phyloP scores from a whole-genome alignment of 1,140 invertebrate species.

The Bombus pascuorum region DNA sequence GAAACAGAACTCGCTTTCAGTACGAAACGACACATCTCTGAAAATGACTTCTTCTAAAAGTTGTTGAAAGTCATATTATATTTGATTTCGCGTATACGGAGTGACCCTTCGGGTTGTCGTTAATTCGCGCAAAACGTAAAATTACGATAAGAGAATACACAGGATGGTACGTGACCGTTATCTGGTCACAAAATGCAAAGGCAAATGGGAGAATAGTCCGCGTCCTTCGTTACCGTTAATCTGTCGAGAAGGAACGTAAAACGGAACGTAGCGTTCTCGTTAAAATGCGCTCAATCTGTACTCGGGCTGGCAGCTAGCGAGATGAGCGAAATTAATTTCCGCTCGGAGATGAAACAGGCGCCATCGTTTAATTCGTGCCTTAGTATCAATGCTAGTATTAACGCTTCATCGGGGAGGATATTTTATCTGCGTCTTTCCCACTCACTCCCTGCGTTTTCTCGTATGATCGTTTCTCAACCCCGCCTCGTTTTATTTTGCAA shows the following conservation, averaged over 20 bases:
- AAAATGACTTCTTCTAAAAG: neutral
- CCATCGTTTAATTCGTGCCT: slow-evolving; percentile 64
- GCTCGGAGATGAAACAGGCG: slow-evolving; percentile 63
- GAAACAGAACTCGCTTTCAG: neutral
- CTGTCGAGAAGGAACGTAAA: slow-evolving; percentile 54
- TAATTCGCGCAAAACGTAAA: slow-evolving; percentile 4
- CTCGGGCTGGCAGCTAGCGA: slow-evolving; percentile 52
- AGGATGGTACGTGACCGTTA: slow-evolving; percentile 32
- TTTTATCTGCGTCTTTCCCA: slow-evolving; percentile 39
- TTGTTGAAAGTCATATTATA: neutral
- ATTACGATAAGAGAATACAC: slow-evolving; percentile 8
- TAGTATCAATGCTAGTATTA: slow-evolving; percentile 61
- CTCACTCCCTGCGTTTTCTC: neutral
- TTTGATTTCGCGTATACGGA: no score
- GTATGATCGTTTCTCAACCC: neutral
- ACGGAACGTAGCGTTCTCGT: slow-evolving; percentile 55
- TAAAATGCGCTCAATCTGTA: slow-evolving; percentile 63
- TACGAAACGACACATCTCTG: neutral
- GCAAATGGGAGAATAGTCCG: slow-evolving; percentile 15
- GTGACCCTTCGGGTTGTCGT: no score
- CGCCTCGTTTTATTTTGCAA: neutral
- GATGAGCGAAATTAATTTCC: slow-evolving; percentile 68
- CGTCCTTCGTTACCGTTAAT: slow-evolving; percentile 54
- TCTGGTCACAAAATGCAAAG: slow-evolving; percentile 1
- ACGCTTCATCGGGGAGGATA: slow-evolving; percentile 60